phyloP scores from a whole-genome alignment of 2,888 invertebrate species.

The Noctua janthe region DNA sequence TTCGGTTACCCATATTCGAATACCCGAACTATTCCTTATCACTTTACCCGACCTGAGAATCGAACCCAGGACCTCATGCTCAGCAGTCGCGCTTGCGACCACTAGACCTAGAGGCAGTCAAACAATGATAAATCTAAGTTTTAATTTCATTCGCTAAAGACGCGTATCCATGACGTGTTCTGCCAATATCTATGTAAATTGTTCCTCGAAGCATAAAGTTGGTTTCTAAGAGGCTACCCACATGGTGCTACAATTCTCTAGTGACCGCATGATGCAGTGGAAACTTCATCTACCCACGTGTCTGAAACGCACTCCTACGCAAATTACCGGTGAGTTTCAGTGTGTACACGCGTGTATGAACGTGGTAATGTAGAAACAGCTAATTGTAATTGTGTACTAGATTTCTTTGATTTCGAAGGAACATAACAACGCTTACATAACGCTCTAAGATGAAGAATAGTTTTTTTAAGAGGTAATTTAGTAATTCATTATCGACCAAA shows the following conservation, averaged over 20 bases:
- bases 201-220: slow-evolving; percentile 27
- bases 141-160: neutral
- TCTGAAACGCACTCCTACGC: neutral
- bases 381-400: neutral
- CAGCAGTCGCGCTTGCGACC: neutral
- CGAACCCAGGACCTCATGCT: neutral
- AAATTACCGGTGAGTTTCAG: neutral
- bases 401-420: neutral
- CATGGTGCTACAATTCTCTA: slow-evolving; percentile 16
- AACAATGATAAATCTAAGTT: neutral
- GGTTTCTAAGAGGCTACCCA: slow-evolving; percentile 24
- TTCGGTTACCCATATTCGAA: too few species aligned
- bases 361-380: neutral
- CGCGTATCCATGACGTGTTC: neutral
- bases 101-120: neutral
- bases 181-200: slow-evolving; percentile 41
- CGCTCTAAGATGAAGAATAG: too few species aligned
- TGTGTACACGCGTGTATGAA: too few species aligned
- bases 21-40: too few species aligned
- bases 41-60: neutral
- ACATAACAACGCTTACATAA: too few species aligned
- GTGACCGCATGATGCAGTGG: neutral
- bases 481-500: neutral
- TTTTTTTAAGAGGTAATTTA: neutral
- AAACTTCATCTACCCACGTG: slow-evolving; percentile 6